Conservation (phyloP, 2,797 vertebrate species). For the Spea hammondii region DNA sequence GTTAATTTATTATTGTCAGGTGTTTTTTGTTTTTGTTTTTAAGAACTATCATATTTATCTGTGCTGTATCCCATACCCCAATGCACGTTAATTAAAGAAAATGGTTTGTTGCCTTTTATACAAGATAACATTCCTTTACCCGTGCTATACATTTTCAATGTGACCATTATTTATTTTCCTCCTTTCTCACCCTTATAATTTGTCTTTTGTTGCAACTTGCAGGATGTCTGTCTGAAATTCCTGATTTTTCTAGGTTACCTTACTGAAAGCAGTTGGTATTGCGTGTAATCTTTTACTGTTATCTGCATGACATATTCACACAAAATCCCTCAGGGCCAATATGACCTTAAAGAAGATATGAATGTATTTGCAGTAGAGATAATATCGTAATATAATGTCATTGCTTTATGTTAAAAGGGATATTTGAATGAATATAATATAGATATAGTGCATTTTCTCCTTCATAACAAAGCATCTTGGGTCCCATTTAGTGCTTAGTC, state of each 20-base stretch:
- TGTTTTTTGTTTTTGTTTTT: not conserved
- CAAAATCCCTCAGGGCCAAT: conserved; percentile 27
- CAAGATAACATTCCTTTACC: too few relatives aligned
- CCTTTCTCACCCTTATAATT: not conserved
- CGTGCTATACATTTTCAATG: not conserved
- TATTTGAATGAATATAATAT: conserved; percentile 34
- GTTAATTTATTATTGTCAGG: not conserved
- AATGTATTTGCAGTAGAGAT: conserved; percentile 26
- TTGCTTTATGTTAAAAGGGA: conserved; percentile 32
- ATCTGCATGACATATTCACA: conserved; percentile 28
- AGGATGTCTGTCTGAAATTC: not conserved
- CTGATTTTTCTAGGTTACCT: not conserved
- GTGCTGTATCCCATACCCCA: not conserved
- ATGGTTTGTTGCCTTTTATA: too few relatives aligned
- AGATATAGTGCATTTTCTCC: conserved; percentile 3
- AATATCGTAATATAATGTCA: conserved; percentile 21
- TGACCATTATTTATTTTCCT: not conserved
- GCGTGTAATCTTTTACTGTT: conserved; percentile 20
- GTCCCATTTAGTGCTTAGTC: conserved; percentile 10
- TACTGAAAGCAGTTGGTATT: conserved; percentile 2
- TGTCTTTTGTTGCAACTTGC: not conserved
- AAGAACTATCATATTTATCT: not conserved
- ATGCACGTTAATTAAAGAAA: too few relatives aligned
- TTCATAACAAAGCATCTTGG: conserved; percentile 13
- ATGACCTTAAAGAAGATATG: conserved; percentile 35